A percentile compares a stretch with the other conserved stretches of the same genome.
Evolutionary conservation across 1,140 invertebrate species (phyloP).

Genomic region (Pseudomyrmex concolor): DNA sequence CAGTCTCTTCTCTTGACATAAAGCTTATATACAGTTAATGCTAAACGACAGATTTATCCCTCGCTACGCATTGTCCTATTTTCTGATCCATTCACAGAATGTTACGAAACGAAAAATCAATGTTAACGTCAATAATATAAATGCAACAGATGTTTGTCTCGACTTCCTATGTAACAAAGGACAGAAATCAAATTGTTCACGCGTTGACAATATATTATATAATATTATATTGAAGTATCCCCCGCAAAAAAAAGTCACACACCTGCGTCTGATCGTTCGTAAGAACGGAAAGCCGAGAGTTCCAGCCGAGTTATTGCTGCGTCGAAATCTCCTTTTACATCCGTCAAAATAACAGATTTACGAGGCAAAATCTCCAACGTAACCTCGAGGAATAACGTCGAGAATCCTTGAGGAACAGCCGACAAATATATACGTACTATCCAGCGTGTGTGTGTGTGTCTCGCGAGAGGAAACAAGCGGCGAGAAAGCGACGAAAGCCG

Average conservation of each 20-base stretch:
- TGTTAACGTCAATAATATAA: too few relatives aligned
- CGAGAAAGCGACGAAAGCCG: slow-evolving; percentile 10
- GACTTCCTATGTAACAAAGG: slow-evolving; percentile 19
- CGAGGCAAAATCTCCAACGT: slow-evolving; percentile 40
- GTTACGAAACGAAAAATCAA: too few relatives aligned
- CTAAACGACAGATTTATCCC: slow-evolving; percentile 41
- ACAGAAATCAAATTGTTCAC: slow-evolving; percentile 11
- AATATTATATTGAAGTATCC: too few relatives aligned
- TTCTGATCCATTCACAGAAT: too few relatives aligned
- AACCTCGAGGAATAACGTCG: slow-evolving; percentile 23
- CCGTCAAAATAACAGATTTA: slow-evolving; percentile 65
- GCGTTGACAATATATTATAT: too few relatives aligned
- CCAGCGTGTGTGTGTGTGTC: too few relatives aligned
- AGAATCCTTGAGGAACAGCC: slow-evolving; percentile 31
- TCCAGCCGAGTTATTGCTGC: slow-evolving; percentile 17
- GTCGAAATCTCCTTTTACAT: slow-evolving; percentile 55
- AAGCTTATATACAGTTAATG: slow-evolving; percentile 9
- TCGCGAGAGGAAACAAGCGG: neutral
- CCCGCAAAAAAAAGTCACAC: too few relatives aligned
- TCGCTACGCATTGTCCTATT: neutral
- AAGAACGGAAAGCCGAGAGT: neutral
- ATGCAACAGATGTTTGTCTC: neutral
- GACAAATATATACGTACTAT: slow-evolving; percentile 33
- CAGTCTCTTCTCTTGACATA: slow-evolving; percentile 27
- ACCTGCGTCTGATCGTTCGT: neutral